Base-by-base conservation (phyloP, 2,113 vertebrate genomes). In the Calidris pugnax region DNA sequence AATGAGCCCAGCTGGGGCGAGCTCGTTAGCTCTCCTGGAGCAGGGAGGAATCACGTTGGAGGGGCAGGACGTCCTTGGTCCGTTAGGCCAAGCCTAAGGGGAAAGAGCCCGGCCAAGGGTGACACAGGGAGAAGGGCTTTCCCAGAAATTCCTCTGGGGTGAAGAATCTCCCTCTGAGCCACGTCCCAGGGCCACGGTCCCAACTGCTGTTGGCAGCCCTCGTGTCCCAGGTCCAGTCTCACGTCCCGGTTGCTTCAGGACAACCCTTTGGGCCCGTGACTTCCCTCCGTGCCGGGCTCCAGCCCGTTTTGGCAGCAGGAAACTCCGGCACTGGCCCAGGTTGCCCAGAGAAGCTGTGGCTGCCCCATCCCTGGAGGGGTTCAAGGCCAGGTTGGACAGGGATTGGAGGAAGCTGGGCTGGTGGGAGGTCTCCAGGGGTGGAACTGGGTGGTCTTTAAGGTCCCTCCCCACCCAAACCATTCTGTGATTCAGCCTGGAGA, bases 21-120 rank as follows among this genome's bases (percentile, higher is more conserved):
- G 60, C 3, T 32, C 21, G 0, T 41, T 27, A 30, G 75, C n/a
- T 21, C 47, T 53, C 51, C 37, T 0, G 33, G 37, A 8, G 37
- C 71, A 9, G 0, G 1, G 43, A 23, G 37, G 24, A 13, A 26
- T 8, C 50, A 1, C 3, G 2, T 20, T 1, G 1, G 75, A 39
- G 27, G 60, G 39, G 15, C 9, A 33, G 53, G 24, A 12, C 5
- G 37, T 6, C 50, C 67, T 47, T 7, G 18, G 47, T 1, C n/a
- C n/a, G n/a, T n/a, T n/a, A n/a, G 7, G 30, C 11, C 47, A 5
- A 30, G 6, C 33, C 51, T 4, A 7, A 4, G 22, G 3, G 1
- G 17, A 47, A 21, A 51, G 23, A n/a, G 23, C 37, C 72, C 1
- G 2, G 41, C 45, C 32, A 37, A n/a, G 72, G 47, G 14, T 50